Base-by-base conservation (phyloP, 2,113 vertebrate genomes). In the Leptodactylus fuscus region DNA sequence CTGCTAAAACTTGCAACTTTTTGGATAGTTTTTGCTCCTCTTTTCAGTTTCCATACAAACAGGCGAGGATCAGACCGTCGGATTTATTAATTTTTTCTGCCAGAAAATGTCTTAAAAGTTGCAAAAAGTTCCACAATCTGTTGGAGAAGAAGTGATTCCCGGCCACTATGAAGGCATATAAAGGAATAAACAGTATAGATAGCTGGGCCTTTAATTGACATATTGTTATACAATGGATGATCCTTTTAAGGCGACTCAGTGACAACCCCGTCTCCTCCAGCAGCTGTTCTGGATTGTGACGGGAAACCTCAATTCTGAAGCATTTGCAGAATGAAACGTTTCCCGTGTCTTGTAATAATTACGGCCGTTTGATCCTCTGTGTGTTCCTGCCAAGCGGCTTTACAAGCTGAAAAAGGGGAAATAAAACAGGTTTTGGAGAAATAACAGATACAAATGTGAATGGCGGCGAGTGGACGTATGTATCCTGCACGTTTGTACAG, bases 331-430 rank as follows among this genome's bases (percentile, higher is more conserved):
- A 79, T 85, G 58, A 79, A 55, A 85, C 75, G 62, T 80, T 85
- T 85, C 62, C 75, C 83, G 11, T 41, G 60, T 69, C 49, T 51
- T 80, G 83, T 69, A 85, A 58, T 80, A 79, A 85, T 85, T 85
- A 85, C 41, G 78, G 38, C 1, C 11, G 83, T 85, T 85, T 85
- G 83, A 85, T 79, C 62, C 76, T 71, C 83, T 41, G 58, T 51
- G 82, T 83, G 81, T 58, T 76, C 55, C 32, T 69, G 83, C 83
- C 83, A 85, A 71, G 22, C 12, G 38, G 24, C 58, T 78, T 48
- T 67, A 85, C 18, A 85, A 62, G 49, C 76, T 58, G 15, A 29
- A 69, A 69, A 69, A 53, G 7, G 24, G n/a, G 11, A 70, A n/a
- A 36, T 67, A 67, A 73, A 82, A 76, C 9, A 20, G 38, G 51